Conservation (phyloP, 2,797 vertebrate genomes). For the Nannoperca obscura region DNA sequence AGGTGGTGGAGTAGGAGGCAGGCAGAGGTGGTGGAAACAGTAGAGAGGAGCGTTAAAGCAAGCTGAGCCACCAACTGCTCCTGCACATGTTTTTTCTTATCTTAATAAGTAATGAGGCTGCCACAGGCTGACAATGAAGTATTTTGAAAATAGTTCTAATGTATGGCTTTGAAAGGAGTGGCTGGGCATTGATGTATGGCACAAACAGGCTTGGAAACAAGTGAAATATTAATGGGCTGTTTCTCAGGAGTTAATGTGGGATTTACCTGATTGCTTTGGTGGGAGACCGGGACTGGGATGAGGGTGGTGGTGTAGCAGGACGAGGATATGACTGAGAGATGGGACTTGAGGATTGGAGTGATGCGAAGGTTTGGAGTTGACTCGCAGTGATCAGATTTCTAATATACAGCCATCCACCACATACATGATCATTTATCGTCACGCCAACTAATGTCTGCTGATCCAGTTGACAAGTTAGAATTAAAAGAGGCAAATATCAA, state of each 20-base stretch:
- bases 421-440: constrained; percentile 5
- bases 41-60: constrained; percentile 86
- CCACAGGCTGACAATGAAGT: constrained; percentile 99
- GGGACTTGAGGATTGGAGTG: constrained; percentile 17
- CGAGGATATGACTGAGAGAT: constrained; percentile 43
- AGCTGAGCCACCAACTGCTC: constrained; percentile 91
- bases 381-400: constrained; percentile 9
- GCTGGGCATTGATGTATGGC: constrained; percentile 98
- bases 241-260: constrained; percentile 89
- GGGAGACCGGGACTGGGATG: constrained; percentile 56
- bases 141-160: constrained; percentile 99
- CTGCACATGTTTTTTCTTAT: constrained; percentile 95
- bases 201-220: constrained; percentile 92
- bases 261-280: constrained; percentile 89
- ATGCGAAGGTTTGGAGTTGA: constrained; percentile 1
- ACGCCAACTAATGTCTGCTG: neutral
- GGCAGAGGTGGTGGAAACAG: constrained; percentile 75
- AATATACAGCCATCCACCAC: constrained; percentile 12
- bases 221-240: constrained; percentile 98
- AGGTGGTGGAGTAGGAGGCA: constrained; percentile 51
- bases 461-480: neutral
- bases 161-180: constrained; percentile 95
- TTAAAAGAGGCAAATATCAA: constrained; percentile 15
- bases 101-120: constrained; percentile 99
- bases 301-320: constrained; percentile 35